Conservation (phyloP, 2,113 vertebrate genomes). For the Leucoraja erinaceus region DNA sequence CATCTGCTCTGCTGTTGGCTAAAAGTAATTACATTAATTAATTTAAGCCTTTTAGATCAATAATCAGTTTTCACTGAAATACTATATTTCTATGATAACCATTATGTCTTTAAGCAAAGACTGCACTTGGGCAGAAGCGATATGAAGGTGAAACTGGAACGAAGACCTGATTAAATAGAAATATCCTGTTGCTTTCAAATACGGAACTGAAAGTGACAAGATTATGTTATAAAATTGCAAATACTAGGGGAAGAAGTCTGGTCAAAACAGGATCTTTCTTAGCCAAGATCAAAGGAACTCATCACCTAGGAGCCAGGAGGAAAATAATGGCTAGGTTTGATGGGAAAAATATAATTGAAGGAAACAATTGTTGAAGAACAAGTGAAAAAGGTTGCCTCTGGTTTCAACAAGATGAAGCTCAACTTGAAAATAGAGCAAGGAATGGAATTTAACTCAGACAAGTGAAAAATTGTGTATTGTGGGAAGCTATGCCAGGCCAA, state of each 20-base stretch:
- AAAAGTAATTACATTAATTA: conserved; percentile 31
- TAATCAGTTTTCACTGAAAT: not conserved
- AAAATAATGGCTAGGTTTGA: not conserved
- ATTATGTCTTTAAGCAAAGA: not conserved
- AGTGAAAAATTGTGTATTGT: too few species aligned
- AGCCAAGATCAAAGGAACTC: not conserved
- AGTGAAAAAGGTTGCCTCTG: too few species aligned
- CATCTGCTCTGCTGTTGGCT: conserved; percentile 98
- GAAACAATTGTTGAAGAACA: too few species aligned
- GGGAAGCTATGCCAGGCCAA: too few species aligned
- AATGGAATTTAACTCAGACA: too few species aligned
- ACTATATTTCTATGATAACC: not conserved
- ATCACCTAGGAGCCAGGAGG: not conserved
- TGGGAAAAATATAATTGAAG: too few species aligned
- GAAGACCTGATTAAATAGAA: not conserved
- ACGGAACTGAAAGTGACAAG: not conserved
- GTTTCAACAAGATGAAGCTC: too few species aligned
- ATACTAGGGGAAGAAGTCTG: not conserved
- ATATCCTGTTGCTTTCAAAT: not conserved
- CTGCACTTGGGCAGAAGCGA: not conserved
- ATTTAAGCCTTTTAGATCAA: not conserved
- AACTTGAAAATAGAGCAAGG: too few species aligned
- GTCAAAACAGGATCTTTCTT: not conserved
- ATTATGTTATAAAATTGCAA: not conserved
- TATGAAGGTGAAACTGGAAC: not conserved